phyloP scores from a whole-genome alignment of 2,797 vertebrate genomes.

The Nannoperca obscura region DNA sequence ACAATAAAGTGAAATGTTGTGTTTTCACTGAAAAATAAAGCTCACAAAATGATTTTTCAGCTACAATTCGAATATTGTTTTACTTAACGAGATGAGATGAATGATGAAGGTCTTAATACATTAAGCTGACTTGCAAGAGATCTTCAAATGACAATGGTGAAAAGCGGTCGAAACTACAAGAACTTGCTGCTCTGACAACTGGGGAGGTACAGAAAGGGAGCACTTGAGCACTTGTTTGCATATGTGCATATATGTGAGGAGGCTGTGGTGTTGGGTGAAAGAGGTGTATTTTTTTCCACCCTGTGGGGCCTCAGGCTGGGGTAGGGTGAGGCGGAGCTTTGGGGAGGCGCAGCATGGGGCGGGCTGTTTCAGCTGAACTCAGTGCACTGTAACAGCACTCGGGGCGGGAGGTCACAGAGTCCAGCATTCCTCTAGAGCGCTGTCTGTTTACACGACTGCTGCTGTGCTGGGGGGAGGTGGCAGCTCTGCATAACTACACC shows the following conservation, averaged over 20 bases:
- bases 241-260: slow-evolving; percentile 58
- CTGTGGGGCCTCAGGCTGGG: slow-evolving; percentile 83
- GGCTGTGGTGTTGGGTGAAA: slow-evolving; percentile 75
- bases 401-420: slow-evolving; percentile 86
- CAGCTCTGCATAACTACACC: slow-evolving; percentile 72
- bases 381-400: slow-evolving; percentile 84
- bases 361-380: slow-evolving; percentile 84
- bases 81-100: not conserved
- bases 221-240: slow-evolving; percentile 51
- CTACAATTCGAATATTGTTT: not conserved
- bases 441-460: slow-evolving; percentile 87
- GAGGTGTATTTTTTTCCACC: slow-evolving; percentile 85
- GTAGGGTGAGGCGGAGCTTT: slow-evolving; percentile 74
- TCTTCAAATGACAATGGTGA: slow-evolving; percentile 20
- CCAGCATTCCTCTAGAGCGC: slow-evolving; percentile 85
- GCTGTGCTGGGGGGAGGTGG: slow-evolving; percentile 73
- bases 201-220: slow-evolving; percentile 56
- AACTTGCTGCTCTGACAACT: slow-evolving; percentile 66
- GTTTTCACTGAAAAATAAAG: not conserved
- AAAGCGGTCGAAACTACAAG: slow-evolving; percentile 47
- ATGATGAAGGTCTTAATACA: not conserved
- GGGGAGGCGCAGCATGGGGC: slow-evolving; percentile 77
- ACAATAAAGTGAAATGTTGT: not conserved
- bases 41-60: not conserved
- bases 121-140: not conserved